phyloP scores from a whole-genome alignment of 2,797 vertebrate genomes.

The Ctenochaetus hawaiiensis region DNA sequence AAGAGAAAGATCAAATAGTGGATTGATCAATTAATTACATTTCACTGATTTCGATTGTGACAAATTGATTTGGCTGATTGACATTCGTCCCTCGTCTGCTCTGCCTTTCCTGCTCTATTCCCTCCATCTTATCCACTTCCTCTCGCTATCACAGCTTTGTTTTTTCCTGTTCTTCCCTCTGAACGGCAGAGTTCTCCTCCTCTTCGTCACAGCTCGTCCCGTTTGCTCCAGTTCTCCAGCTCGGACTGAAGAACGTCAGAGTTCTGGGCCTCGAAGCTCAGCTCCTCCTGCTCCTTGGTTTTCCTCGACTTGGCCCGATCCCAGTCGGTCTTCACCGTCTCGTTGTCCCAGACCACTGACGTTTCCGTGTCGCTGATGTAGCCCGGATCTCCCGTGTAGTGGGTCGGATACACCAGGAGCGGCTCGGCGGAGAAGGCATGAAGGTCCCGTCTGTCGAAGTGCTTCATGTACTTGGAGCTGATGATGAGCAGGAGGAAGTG shows the following conservation, averaged over 20 bases:
- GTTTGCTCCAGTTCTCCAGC: constrained; percentile 87
- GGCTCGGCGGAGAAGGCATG: constrained; percentile 91
- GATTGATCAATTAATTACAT: neutral
- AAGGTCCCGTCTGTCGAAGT: constrained; percentile 86
- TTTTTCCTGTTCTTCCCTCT: constrained; percentile 32
- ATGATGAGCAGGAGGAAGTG: constrained; percentile 22
- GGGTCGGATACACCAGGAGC: constrained; percentile 90
- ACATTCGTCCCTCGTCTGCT: constrained; percentile 12
- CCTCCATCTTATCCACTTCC: constrained; percentile 10
- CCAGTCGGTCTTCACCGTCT: constrained; percentile 88
- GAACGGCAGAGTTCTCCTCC: constrained; percentile 22
- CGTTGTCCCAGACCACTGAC: constrained; percentile 91
- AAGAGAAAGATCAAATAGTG: constrained; percentile 44
- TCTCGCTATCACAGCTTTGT: constrained; percentile 59
- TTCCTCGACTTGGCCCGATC: constrained; percentile 90
- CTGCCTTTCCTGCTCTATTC: constrained; percentile 9
- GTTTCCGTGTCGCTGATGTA: constrained; percentile 94
- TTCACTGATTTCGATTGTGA: neutral
- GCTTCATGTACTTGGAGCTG: constrained; percentile 86
- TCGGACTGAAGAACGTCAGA: constrained; percentile 90
- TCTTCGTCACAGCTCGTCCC: constrained; percentile 88
- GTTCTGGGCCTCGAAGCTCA: constrained; percentile 89
- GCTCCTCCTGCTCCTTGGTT: constrained; percentile 87
- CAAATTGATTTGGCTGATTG: neutral
- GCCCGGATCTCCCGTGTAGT: constrained; percentile 91